Evolutionary conservation across 2,797 vertebrate species (phyloP).

Genomic region (Loriculus beryllinus): DNA sequence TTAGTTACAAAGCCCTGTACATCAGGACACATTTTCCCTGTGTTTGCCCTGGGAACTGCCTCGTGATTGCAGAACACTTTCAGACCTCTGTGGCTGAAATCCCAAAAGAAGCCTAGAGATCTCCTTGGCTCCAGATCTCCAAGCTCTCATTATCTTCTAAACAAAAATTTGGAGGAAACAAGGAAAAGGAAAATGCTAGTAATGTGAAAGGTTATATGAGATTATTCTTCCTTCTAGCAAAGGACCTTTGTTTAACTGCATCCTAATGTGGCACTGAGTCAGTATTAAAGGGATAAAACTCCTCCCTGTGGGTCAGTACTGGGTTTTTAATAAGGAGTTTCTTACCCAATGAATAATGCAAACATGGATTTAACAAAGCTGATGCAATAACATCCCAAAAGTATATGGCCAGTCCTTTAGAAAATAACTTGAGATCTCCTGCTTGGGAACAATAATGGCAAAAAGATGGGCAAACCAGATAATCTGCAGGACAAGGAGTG

Average conservation of each 20-base stretch:
- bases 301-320: neutral
- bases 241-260: neutral
- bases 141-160: neutral
- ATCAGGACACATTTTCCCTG: neutral
- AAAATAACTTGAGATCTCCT: neutral
- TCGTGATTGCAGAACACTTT: neutral
- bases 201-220: neutral
- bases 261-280: neutral
- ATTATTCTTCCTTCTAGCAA: neutral
- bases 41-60: neutral
- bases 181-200: neutral
- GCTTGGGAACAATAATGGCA: neutral
- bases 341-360: neutral
- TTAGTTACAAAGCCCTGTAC: neutral
- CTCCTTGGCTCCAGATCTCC: neutral
- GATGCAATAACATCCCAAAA: neutral
- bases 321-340: neutral
- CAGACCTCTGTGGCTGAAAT: neutral
- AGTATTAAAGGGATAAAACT: neutral
- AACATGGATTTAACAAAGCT: neutral
- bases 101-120: neutral
- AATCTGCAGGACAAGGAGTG: neutral
- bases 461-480: neutral
- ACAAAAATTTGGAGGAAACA: neutral
- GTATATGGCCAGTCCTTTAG: neutral